Evolutionary conservation across 2,888 invertebrate genomes (phyloP), one percentile per base, ranked within the genome.

Genomic region (Carpatolechia fugitivella): DNA sequence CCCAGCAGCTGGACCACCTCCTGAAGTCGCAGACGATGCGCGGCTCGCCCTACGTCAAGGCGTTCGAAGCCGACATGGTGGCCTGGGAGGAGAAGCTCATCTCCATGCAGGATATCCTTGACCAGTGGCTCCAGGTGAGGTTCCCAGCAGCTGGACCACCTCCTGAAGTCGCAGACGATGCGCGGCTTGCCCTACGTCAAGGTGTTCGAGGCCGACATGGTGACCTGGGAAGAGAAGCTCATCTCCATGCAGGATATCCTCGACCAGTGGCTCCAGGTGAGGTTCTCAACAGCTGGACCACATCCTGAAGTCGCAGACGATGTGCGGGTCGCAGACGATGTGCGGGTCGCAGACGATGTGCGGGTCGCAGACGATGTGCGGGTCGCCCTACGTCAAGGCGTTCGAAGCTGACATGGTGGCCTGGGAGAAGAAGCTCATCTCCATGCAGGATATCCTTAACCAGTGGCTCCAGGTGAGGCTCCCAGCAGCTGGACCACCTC

Each of bases 21-120:
- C 92, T 99, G 58, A 98, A 98, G 82, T 96, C 98, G 0, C 98
- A 99, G 90, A 98, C 98, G 0, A 98, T 99, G 98, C 92, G 97
- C 57, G 96, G 98, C 13, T 98, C 98, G 0, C 98, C 98, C 0
- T 98, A 96, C 77, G 96, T 98, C 52, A 96, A 95, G 67, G 96
- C 98, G 0, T 96, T 98, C 78, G 97, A 98, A 70, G 88, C 91
- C 0, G 97, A 97, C 71, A 96, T 98, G 90, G 93, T 94, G 57
- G 92, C 92, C 3, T 99, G 99, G 99, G 98, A 99, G 82, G 93
- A 94, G 57, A 98, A 97, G 66, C 91, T 99, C 33, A 93, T 98
- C 63, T 91, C 94, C 52, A 97, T 98, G 94, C 98, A 98, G 82
- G 98, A 98, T 74, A 98, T 98, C 55, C 89, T 99, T 36, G 99